Base-by-base conservation (phyloP, 2,797 vertebrate genomes). In the Enteromius viviparus region DNA sequence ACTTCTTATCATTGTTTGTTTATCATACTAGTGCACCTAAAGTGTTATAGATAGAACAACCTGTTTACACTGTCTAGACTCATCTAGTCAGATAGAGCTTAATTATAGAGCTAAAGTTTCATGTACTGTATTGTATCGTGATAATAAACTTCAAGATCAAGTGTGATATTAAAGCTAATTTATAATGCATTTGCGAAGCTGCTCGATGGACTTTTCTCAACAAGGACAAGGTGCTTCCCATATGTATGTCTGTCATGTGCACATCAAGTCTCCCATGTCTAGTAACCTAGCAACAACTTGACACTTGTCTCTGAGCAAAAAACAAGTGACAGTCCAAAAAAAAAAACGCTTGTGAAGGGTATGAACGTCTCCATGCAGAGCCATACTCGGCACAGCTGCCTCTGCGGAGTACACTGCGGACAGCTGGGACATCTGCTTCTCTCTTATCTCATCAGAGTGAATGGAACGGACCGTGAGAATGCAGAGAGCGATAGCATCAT, bases 251-350 rank as follows among this genome's bases (percentile, higher is more conserved):
- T 76, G 72, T 83, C 82, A 70, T 83, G 75, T 78, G 65, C 82
- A 78, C 82, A 78, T 83, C 65, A 71, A 68, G 42, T 71, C 65
- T 47, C 75, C 55, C 66, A 78, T 83, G 65, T 70, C 51, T 83
- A 60, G 82, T 83, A 83, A 49, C 82, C 82, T 83, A 83, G 82
- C 82, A 83, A 83, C 82, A 78, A 78, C 49, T 60, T 83, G 75
- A 83, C 82, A 83, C 82, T 77, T 70, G 82, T 78, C 53, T 83
- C 81, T 62, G 26, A 71, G 37, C 53, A 26, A 70, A 70, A 83
- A 77, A 76, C 74, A 78, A 83, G 82, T 62, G 82, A 29, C 29
- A 45, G 51, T 78, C 65, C 37, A 62, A 83, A 81, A 83, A 76
- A 40, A 42, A 42, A 42, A 9, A 9, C 3, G 11, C n/a, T 42